A percentile compares a stretch with the other conserved stretches of the same genome.
phyloP scores from a whole-genome alignment of 2,797 vertebrate genomes.

The Silurus lanzhouensis region DNA sequence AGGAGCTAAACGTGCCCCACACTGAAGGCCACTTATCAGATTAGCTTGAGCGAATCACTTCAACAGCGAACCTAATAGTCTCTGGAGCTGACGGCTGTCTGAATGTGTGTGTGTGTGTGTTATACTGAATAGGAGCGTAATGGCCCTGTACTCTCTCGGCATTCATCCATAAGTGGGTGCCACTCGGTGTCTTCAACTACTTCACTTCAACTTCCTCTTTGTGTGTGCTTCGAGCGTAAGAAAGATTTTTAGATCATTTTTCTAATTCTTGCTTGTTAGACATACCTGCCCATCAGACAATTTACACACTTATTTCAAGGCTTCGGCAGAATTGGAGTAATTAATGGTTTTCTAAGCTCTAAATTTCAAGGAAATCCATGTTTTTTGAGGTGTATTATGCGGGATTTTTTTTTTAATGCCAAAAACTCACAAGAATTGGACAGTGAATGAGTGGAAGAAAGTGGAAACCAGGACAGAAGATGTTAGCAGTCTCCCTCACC shows the following conservation, averaged over 20 bases:
- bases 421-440: too few species aligned
- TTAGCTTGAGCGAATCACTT: slow-evolving; percentile 39
- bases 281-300: neutral
- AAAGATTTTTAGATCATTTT: neutral
- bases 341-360: neutral
- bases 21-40: slow-evolving; percentile 41
- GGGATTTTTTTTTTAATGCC: too few species aligned
- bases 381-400: too few species aligned
- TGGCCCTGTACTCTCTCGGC: slow-evolving; percentile 10
- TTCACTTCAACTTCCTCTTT: neutral
- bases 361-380: neutral
- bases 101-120: slow-evolving; percentile 3
- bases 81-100: slow-evolving; percentile 18
- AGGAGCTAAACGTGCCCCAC: slow-evolving; percentile 17
- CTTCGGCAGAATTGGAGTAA: neutral
- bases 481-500: too few species aligned
- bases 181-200: neutral
- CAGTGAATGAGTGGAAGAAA: too few species aligned
- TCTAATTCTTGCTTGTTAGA: neutral
- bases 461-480: too few species aligned
- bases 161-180: slow-evolving; percentile 16
- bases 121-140: slow-evolving; percentile 6
- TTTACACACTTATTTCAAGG: neutral
- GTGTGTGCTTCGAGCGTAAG: neutral
- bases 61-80: slow-evolving; percentile 30